Evolutionary conservation across 2,888 invertebrate species (phyloP).

Genomic region (Blera fallax): DNA sequence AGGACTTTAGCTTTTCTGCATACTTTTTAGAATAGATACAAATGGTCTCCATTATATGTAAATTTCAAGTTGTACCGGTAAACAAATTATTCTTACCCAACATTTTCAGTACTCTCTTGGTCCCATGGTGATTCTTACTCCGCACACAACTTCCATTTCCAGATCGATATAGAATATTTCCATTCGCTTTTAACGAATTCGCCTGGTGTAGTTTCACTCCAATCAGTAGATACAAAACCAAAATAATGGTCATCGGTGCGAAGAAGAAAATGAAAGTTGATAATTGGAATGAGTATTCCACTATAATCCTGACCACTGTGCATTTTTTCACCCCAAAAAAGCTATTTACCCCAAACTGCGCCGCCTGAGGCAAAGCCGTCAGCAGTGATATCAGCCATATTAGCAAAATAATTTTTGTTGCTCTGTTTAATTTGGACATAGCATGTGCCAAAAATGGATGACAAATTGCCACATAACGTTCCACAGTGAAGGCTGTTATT

Average conservation of each 20-base stretch:
- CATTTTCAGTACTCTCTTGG: constrained; percentile 89
- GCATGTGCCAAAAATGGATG: constrained; percentile 87
- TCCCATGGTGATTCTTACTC: constrained; percentile 83
- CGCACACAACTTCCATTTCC: constrained; percentile 77
- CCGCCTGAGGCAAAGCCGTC: constrained; percentile 89
- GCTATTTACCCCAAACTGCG: constrained; percentile 87
- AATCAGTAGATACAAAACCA: constrained; percentile 90
- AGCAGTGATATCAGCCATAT: constrained; percentile 91
- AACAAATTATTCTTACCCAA: constrained; percentile 84
- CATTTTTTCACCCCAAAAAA: constrained; percentile 78
- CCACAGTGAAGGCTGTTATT: constrained; percentile 93
- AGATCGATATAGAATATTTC: constrained; percentile 74
- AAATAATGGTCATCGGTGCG: constrained; percentile 93
- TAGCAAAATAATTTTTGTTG: constrained; percentile 87
- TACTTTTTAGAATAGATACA: no score
- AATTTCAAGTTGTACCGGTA: no score
- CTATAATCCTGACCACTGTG: constrained; percentile 79
- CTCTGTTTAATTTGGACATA: constrained; percentile 91
- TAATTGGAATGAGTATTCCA: constrained; percentile 84
- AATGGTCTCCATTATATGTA: no score
- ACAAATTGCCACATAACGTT: constrained; percentile 86
- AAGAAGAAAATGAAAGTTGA: constrained; percentile 91
- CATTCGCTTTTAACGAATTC: constrained; percentile 79
- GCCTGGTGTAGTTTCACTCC: constrained; percentile 86
- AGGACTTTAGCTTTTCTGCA: no score